Evolutionary conservation across 2,113 vertebrate species (phyloP).

Genomic region (Mirza zaza): DNA sequence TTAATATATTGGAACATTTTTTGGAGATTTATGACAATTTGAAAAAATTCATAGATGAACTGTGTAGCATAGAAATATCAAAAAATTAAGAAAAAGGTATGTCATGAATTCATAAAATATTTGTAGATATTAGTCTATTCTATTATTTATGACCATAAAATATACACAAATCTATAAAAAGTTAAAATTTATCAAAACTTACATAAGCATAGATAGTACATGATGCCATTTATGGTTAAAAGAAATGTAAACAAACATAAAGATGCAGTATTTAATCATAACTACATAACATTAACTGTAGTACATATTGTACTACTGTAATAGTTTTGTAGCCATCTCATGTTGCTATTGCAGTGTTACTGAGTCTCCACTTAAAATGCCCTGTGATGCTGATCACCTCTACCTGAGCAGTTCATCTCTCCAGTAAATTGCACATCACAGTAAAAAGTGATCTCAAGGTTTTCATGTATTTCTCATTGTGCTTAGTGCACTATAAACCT

Average conservation of each 20-base stretch:
- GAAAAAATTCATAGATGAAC: neutral
- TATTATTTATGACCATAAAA: neutral
- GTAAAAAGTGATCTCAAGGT: neutral
- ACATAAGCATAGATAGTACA: neutral
- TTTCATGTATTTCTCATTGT: neutral
- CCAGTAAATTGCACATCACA: neutral
- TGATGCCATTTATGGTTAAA: neutral
- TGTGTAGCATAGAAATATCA: neutral
- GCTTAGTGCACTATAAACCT: neutral
- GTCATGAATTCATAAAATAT: neutral
- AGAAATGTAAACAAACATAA: neutral
- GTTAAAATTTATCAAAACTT: neutral
- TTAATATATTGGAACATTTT: neutral
- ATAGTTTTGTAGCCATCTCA: neutral
- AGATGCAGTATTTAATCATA: neutral
- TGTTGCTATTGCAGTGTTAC: neutral
- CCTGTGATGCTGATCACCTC: neutral
- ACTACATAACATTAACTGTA: neutral
- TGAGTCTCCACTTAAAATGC: neutral
- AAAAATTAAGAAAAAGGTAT: neutral
- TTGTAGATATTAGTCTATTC: neutral
- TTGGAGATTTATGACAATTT: neutral
- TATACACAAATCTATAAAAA: neutral
- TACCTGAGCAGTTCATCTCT: neutral
- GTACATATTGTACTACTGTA: neutral